These are phyloP conservation scores for Microctenopoma stevenorrisi DNA, from an alignment of 2,797 vertebrate species.

Conservation along the genomic window DNA sequence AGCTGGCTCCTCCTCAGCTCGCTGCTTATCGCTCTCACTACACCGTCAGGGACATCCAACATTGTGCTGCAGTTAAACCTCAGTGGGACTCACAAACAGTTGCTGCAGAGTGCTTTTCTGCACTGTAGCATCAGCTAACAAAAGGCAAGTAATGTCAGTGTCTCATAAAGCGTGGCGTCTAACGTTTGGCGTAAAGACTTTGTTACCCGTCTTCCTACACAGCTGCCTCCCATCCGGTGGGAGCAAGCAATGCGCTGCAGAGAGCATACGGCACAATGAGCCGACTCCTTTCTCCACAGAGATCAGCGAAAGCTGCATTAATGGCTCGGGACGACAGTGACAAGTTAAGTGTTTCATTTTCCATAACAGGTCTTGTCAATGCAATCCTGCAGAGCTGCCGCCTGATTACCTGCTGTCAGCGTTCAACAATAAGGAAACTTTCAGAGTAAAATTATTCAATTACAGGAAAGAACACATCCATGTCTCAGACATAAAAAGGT, in stretches of 20 bases:
- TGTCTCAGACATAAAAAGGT: not conserved
- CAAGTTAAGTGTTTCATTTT: conserved; percentile 6
- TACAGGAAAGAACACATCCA: not conserved
- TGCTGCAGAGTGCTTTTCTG: not conserved
- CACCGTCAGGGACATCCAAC: not conserved
- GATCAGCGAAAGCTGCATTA: not conserved
- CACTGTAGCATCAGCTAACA: not conserved
- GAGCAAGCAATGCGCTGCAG: not conserved
- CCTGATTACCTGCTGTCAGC: not conserved
- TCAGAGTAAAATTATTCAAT: not conserved
- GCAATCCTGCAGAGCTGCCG: not conserved
- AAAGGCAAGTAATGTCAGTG: not conserved
- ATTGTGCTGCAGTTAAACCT: not conserved
- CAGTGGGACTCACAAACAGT: not conserved
- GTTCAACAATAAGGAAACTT: not conserved
- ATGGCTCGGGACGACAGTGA: not conserved
- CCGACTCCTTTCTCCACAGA: not conserved
- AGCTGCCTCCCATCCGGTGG: conserved; percentile 36
- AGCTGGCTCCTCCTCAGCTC: not conserved
- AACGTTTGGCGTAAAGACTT: conserved; percentile 28
- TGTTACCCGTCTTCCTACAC: conserved; percentile 36
- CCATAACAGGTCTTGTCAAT: not conserved
- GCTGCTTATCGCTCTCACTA: not conserved
- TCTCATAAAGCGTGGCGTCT: not conserved
- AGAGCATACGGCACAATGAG: conserved; percentile 1